A percentile compares a stretch with the other conserved stretches of the same genome.
phyloP scores from a whole-genome alignment of 2,113 vertebrate species.

The Athene cunicularia region DNA sequence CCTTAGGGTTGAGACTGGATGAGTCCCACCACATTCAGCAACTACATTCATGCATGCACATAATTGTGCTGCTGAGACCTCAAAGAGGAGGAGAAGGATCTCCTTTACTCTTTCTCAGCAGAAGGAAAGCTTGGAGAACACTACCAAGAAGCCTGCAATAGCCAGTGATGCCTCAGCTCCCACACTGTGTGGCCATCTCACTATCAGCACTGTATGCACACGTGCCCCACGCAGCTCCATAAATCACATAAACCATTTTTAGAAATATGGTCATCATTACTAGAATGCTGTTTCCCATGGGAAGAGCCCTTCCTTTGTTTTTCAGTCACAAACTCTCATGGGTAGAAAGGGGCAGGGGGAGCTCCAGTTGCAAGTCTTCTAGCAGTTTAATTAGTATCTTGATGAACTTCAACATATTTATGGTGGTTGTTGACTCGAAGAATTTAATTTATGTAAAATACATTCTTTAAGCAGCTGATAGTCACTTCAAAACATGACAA shows the following conservation, averaged over 20 bases:
- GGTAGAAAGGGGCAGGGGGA: neutral
- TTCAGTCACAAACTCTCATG: neutral
- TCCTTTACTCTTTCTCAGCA: neutral
- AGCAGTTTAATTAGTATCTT: neutral
- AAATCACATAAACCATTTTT: neutral
- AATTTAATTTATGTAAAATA: neutral
- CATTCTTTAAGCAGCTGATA: neutral
- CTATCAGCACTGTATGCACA: fast-evolving
- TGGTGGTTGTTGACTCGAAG: neutral
- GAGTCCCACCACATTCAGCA: neutral
- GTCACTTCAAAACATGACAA: neutral
- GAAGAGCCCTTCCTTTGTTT: neutral
- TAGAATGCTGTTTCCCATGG: neutral
- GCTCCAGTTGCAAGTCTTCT: neutral
- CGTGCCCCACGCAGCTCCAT: neutral
- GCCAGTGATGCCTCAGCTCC: neutral
- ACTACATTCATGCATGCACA: fast-evolving
- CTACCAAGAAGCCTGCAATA: neutral
- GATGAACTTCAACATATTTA: neutral
- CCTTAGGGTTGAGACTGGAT: neutral
- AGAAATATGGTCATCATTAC: neutral
- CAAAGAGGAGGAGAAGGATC: neutral
- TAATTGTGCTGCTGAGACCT: neutral
- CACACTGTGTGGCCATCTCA: fast-evolving
- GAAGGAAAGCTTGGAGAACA: neutral